phyloP scores from a whole-genome alignment of 2,797 vertebrate genomes.

The Tenualosa thibaudeaui region DNA sequence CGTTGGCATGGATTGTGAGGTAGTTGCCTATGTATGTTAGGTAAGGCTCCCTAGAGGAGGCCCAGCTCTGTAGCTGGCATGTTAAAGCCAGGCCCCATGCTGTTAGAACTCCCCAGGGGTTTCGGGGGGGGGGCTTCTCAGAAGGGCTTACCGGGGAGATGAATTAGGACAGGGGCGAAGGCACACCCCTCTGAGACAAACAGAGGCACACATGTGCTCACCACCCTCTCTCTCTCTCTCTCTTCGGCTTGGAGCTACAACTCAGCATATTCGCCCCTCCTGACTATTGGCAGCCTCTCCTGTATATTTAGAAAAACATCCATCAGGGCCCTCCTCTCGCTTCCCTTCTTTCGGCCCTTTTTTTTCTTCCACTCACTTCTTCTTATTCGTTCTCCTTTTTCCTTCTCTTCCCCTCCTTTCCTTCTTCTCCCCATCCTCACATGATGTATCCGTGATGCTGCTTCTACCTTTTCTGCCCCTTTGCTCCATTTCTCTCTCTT shows the following conservation, averaged over 20 bases:
- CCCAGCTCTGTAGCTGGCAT: not conserved
- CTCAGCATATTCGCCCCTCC: slow-evolving; percentile 68
- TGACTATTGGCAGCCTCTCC: slow-evolving; percentile 71
- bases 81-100: slow-evolving; percentile 41
- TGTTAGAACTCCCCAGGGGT: slow-evolving; percentile 43
- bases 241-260: slow-evolving; percentile 56
- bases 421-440: not conserved
- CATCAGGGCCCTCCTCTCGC: slow-evolving; percentile 56
- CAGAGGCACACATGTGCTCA: slow-evolving; percentile 51
- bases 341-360: not conserved
- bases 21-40: not conserved
- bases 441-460: too few relatives aligned
- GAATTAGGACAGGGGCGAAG: slow-evolving; percentile 70
- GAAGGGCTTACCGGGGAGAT: slow-evolving; percentile 64
- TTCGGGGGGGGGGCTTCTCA: slow-evolving; percentile 45
- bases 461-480: not conserved
- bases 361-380: too few relatives aligned
- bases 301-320: slow-evolving; percentile 72
- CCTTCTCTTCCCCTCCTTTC: not conserved
- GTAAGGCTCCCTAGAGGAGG: not conserved
- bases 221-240: slow-evolving; percentile 52
- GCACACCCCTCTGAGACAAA: slow-evolving; percentile 59
- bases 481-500: not conserved
- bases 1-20: not conserved
- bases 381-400: not conserved